Percentiles rank a stretch among this genome's conserved stretches.
Evolutionary conservation across 2,113 vertebrate genomes (phyloP).

Genomic region (Serilophus lunatus): DNA sequence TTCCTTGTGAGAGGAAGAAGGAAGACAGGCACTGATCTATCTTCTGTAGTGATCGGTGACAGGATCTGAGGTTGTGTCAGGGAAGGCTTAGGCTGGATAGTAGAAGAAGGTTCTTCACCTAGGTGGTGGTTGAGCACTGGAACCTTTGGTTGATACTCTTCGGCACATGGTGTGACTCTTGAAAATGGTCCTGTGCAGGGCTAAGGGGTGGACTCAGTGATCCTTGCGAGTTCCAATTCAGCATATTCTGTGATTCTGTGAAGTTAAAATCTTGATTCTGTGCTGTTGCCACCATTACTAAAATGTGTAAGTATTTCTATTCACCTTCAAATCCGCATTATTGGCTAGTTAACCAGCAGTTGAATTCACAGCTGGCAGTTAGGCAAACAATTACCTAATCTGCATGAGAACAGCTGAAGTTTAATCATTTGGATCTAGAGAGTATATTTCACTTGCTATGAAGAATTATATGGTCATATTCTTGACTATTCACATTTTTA

Average conservation of each 20-base stretch:
- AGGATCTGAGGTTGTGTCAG: background rate
- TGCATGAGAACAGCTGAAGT: constrained; percentile 57
- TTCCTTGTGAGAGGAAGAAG: background rate
- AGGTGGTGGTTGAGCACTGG: background rate
- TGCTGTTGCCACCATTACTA: background rate
- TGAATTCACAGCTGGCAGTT: constrained; percentile 55
- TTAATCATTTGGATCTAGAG: constrained; percentile 43
- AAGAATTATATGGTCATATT: constrained; percentile 1
- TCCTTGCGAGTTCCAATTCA: background rate
- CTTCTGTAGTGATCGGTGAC: background rate
- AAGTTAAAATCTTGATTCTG: background rate
- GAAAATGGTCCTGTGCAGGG: background rate
- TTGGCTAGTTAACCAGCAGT: constrained; percentile 47
- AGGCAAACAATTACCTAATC: constrained; percentile 57
- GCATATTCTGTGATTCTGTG: background rate
- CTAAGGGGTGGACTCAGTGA: background rate
- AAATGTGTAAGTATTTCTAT: background rate
- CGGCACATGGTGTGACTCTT: background rate
- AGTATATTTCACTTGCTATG: background rate
- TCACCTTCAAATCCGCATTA: constrained; percentile 52
- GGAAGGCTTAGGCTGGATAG: background rate
- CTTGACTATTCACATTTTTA: constrained; percentile 5
- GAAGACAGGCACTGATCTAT: background rate
- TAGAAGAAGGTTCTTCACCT: background rate
- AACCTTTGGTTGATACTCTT: background rate